Evolutionary conservation across 1,140 invertebrate species (phyloP), one percentile per base, ranked within the genome.

Genomic region (Bacillus rossius): DNA sequence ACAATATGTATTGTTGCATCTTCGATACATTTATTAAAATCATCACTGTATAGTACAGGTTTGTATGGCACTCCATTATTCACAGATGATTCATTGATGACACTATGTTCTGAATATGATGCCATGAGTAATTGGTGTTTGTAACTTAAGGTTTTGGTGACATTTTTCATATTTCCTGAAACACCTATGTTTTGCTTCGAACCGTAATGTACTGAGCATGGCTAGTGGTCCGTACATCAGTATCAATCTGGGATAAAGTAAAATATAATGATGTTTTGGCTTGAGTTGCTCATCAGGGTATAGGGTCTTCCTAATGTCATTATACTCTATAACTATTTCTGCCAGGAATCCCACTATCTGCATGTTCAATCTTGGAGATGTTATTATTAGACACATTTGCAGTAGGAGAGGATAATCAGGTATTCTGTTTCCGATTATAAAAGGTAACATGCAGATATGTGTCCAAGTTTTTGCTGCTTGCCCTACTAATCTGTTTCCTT

Each of bases 131-230:
- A 51, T 26, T 51, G 49, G 25, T 51, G 34, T 34, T 52, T 61
- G 23, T 45, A 13, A 55, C 22, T 26, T 22, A 29, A 51, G 25
- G 43, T 52, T 45, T 47, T 40, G 22, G 47, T 17, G 38, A 63
- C 61, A 57, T 63, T 63, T 57, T 60, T 34, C 47, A 56, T 56
- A 61, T 63, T 49, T 48, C 53, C 23, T 26, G 56, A 67, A 65
- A 56, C 43, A 59, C 40, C 40, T 61, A 49, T 65, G 61, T 41
- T 65, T 60, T 19, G 53, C 57, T 59, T 63, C 59, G 47, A 59
- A 62, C 26, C 55, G 25, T 38, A 67, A 47, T 19, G 55, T 61
- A 48, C 63, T 63, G 19, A 53, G 20, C 29, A 52, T 51, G 13
- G 59, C 23, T 57, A 47, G 61, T 60, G 34, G 61, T 45, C 38